Percentiles rank a stretch among this genome's conserved stretches.
phyloP scores from a whole-genome alignment of 2,113 vertebrate species.

The Dasyornis broadbenti region DNA sequence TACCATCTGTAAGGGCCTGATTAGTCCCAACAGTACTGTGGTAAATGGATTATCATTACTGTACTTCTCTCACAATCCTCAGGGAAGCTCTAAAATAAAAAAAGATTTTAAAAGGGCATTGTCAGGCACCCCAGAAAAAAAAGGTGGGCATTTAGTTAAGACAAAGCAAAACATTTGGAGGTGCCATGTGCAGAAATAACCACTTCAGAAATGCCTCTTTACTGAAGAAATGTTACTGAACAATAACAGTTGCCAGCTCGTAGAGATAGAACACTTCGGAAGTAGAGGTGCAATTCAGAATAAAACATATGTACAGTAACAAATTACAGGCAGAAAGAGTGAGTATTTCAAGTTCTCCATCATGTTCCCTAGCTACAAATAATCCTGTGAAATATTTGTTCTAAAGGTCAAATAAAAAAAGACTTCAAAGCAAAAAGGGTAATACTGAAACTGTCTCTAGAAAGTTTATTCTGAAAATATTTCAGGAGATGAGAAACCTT shows the following conservation, averaged over 20 bases:
- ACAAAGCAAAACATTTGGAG: not conserved
- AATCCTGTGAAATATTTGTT: conserved; percentile 47
- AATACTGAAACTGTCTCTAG: not conserved
- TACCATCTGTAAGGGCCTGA: not conserved
- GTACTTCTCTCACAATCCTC: not conserved
- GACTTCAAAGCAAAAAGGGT: not conserved
- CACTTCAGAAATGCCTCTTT: not conserved
- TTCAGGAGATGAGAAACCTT: not conserved
- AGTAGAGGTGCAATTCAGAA: not conserved
- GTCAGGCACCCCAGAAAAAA: not conserved
- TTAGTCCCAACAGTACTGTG: not conserved
- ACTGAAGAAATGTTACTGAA: not conserved
- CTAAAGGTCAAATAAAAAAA: not conserved
- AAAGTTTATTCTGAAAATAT: not conserved
- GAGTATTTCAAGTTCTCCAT: not conserved
- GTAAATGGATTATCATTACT: not conserved
- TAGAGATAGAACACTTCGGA: not conserved
- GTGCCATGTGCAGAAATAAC: not conserved
- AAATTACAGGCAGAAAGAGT: not conserved
- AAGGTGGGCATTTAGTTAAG: not conserved
- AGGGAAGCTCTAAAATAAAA: not conserved
- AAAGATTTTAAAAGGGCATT: not conserved
- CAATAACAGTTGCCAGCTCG: not conserved
- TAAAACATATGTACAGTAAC: not conserved
- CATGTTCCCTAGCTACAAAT: conserved; percentile 26